Evolutionary conservation across 2,888 invertebrate genomes (phyloP).

Genomic region (Tolmerus cingulatus): DNA sequence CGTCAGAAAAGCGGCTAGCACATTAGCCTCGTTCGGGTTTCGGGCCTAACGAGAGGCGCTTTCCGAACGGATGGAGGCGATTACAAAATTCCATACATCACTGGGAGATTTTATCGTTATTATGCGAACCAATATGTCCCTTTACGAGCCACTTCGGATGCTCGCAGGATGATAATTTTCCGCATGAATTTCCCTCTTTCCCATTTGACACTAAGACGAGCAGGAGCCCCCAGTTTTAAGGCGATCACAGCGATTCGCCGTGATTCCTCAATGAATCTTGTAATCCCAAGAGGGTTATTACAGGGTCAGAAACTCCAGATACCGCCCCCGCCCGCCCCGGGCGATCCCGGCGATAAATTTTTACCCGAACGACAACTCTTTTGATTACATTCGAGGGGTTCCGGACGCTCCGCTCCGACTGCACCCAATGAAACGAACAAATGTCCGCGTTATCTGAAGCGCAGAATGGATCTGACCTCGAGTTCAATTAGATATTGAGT

Average conservation of each 20-base stretch:
- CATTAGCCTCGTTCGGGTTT: not conserved
- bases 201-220: not conserved
- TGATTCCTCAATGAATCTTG: constrained; percentile 37
- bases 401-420: not conserved
- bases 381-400: not conserved
- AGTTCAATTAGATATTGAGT: constrained; percentile 31
- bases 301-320: not conserved
- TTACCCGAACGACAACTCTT: constrained; percentile 13
- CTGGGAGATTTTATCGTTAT: constrained; percentile 10
- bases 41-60: not conserved
- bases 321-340: not conserved
- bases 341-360: not conserved
- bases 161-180: constrained; percentile 33
- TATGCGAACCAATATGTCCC: constrained; percentile 17
- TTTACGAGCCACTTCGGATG: constrained; percentile 15
- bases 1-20: not conserved
- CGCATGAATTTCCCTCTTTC: constrained; percentile 29
- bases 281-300: constrained; percentile 20
- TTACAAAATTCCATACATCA: constrained; percentile 19
- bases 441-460: not conserved
- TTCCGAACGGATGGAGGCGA: not conserved
- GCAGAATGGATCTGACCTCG: constrained; percentile 32
- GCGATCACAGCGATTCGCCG: not conserved
- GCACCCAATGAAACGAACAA: not conserved
- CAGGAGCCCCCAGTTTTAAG: not conserved